Evolutionary conservation across 2,113 vertebrate genomes (phyloP).

Genomic region (Sula dactylatra): DNA sequence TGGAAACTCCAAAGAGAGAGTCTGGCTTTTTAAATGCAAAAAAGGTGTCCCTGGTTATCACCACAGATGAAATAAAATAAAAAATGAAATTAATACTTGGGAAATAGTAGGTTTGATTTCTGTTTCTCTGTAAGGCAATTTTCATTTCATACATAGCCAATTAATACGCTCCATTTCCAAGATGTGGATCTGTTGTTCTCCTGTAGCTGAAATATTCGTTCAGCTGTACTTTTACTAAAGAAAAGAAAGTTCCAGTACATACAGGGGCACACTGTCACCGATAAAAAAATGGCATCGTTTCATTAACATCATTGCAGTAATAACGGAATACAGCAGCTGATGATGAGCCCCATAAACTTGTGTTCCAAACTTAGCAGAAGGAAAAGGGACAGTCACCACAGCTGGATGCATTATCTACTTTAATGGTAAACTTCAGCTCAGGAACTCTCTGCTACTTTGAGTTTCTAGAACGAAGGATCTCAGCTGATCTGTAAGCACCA

Average conservation of each 20-base stretch:
- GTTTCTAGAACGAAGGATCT: neutral
- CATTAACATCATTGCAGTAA: neutral
- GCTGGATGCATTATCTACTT: neutral
- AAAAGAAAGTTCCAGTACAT: neutral
- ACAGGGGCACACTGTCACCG: neutral
- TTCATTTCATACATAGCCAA: constrained; percentile 22
- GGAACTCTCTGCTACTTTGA: neutral
- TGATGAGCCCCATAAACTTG: neutral
- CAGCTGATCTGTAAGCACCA: neutral
- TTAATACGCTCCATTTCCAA: constrained; percentile 48
- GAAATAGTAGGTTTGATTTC: constrained; percentile 27
- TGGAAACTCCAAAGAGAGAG: constrained; percentile 15
- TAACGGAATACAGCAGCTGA: neutral
- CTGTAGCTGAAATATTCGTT: constrained; percentile 12
- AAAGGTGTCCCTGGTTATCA: neutral
- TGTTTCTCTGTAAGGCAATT: constrained; percentile 37
- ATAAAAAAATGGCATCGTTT: neutral
- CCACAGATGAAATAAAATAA: neutral
- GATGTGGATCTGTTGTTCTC: neutral
- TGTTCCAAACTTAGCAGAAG: neutral
- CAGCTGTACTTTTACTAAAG: neutral
- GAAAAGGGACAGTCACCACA: neutral
- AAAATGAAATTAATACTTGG: neutral
- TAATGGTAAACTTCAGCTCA: neutral
- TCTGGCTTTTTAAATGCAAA: constrained; percentile 22